Evolutionary conservation across 2,113 vertebrate species (phyloP).

Genomic region (Chamaetylas fuelleborni): DNA sequence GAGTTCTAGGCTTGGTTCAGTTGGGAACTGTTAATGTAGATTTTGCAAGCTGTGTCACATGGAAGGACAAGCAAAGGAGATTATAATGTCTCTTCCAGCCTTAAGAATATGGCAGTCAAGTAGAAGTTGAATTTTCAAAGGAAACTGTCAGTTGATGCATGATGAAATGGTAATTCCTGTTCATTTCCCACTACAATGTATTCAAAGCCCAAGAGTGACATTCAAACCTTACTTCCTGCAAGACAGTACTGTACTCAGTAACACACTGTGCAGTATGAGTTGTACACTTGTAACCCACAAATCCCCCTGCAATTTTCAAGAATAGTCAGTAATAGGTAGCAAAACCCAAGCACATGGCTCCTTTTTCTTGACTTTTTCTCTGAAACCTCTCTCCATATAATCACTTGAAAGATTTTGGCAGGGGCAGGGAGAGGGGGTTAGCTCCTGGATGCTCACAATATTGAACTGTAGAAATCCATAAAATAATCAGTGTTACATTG

Average conservation of each 20-base stretch:
- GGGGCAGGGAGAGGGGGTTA: background rate
- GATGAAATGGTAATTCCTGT: conserved; percentile 9
- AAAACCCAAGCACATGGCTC: background rate
- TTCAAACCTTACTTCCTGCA: background rate
- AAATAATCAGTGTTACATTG: conserved; percentile 6
- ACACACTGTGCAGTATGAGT: background rate
- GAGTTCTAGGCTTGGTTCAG: background rate
- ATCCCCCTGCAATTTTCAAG: background rate
- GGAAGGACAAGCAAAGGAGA: background rate
- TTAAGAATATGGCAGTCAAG: background rate
- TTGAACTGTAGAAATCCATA: background rate
- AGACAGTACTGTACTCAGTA: background rate
- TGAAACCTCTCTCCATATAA: background rate
- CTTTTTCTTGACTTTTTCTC: background rate
- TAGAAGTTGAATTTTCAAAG: background rate
- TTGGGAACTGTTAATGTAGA: background rate
- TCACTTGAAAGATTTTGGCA: background rate
- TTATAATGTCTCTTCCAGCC: background rate
- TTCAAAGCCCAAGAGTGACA: background rate
- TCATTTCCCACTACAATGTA: background rate
- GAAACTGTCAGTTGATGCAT: background rate
- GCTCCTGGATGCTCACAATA: background rate
- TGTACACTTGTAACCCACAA: background rate
- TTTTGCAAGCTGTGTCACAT: background rate
- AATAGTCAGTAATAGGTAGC: background rate